These are phyloP conservation scores for Emydocephalus ijimae DNA, from an alignment of 2,113 vertebrate genomes.

Conservation along the genomic window DNA sequence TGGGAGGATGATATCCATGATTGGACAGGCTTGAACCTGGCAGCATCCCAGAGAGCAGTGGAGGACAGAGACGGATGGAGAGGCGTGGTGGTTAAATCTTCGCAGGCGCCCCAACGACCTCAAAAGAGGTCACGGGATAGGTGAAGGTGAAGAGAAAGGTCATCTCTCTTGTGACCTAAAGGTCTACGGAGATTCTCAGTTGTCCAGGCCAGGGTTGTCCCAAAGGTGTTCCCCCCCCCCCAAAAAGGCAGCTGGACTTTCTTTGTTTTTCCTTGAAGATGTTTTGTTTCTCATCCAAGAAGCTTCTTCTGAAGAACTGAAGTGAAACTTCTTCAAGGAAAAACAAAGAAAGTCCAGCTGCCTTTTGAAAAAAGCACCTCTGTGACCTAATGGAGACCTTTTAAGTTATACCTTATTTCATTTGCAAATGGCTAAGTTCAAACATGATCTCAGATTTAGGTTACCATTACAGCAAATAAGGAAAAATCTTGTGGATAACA, in stretches of 20 bases:
- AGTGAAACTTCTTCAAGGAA: background rate
- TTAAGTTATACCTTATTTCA: background rate
- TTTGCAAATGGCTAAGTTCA: background rate
- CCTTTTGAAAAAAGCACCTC: background rate
- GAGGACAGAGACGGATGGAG: no score
- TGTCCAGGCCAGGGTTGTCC: no score
- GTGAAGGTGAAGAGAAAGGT: no score
- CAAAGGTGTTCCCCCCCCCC: no score
- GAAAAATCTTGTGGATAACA: background rate
- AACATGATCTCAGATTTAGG: background rate
- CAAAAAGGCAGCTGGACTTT: background rate
- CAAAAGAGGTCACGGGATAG: no score
- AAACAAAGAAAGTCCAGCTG: background rate
- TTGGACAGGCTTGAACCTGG: no score
- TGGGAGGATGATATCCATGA: no score
- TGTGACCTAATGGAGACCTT: background rate
- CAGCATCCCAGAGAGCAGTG: no score
- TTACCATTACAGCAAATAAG: background rate
- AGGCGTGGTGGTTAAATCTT: no score
- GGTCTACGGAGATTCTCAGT: no score
- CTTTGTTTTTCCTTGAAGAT: background rate
- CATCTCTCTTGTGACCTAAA: background rate
- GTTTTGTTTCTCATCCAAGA: background rate
- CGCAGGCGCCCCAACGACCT: no score
- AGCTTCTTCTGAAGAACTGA: background rate